Percentiles rank a stretch among this genome's conserved stretches.
Evolutionary conservation across 2,113 vertebrate genomes (phyloP).

Genomic region (Cyrtonyx montezumae): DNA sequence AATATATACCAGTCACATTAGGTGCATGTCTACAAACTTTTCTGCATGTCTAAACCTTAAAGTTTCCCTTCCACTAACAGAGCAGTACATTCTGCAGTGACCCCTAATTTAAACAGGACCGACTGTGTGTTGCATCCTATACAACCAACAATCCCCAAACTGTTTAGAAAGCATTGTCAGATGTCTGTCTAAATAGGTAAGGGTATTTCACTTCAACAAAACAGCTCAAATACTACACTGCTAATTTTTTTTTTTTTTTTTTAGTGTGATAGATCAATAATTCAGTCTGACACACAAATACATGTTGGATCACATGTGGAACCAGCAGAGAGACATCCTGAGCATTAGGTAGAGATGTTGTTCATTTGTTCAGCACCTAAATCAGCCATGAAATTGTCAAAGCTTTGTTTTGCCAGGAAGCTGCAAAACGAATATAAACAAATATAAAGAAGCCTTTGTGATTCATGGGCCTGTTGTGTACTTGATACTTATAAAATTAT

Average conservation of each 20-base stretch:
- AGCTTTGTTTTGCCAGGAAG: not conserved
- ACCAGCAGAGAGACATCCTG: not conserved
- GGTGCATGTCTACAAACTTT: conserved; percentile 15
- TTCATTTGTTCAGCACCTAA: not conserved
- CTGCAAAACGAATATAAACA: not conserved
- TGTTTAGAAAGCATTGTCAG: conserved; percentile 48
- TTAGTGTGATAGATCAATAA: not conserved
- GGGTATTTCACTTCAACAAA: conserved; percentile 46
- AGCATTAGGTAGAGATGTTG: not conserved
- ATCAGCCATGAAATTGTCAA: not conserved
- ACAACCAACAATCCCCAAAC: conserved; percentile 62
- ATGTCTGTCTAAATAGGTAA: conserved; percentile 46
- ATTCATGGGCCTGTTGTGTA: not conserved
- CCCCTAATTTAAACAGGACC: conserved; percentile 78
- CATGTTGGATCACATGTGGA: not conserved
- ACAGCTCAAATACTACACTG: not conserved
- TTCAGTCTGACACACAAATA: not conserved
- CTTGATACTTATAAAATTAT: not conserved
- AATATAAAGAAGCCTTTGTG: not conserved
- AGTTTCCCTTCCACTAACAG: conserved; percentile 56
- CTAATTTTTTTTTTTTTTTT: not conserved
- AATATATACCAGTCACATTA: not conserved
- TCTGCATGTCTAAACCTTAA: conserved; percentile 17
- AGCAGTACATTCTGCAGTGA: conserved; percentile 64
- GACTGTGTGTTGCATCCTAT: conserved; percentile 69